Conservation (phyloP, 1,140 invertebrate genomes). For the Platorchestia sp. region DNA sequence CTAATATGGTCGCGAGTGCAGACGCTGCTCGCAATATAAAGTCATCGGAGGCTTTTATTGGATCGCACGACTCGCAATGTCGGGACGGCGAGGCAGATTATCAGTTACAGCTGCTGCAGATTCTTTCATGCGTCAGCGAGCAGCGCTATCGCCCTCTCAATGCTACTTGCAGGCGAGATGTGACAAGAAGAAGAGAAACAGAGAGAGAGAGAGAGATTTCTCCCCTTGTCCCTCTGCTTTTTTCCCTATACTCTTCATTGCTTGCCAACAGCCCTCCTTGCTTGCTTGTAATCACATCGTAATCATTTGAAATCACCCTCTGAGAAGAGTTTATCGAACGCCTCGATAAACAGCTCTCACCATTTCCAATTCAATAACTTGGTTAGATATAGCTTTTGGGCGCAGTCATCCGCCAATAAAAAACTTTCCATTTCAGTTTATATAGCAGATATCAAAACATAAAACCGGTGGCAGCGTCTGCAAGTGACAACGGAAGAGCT, state of each 20-base stretch:
- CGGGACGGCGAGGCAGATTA: slow-evolving; percentile 20
- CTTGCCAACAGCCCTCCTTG: slow-evolving; percentile 2
- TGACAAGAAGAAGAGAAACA: neutral
- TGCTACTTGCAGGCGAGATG: slow-evolving; percentile 1
- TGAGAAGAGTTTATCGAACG: neutral
- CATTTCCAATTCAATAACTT: slow-evolving; percentile 49
- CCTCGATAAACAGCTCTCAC: slow-evolving; percentile 37
- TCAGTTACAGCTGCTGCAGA: slow-evolving; percentile 39
- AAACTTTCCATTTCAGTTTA: slow-evolving; percentile 51
- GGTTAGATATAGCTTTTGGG: slow-evolving; percentile 48
- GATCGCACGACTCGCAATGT: slow-evolving; percentile 15
- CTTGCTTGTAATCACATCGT: slow-evolving; percentile 50
- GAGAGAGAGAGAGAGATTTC: neutral
- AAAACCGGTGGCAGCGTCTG: slow-evolving; percentile 49
- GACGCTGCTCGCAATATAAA: slow-evolving; percentile 19
- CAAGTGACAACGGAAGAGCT: slow-evolving; percentile 51
- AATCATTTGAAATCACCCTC: slow-evolving; percentile 12
- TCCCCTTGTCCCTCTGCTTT: neutral
- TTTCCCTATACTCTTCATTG: neutral
- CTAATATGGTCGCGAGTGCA: slow-evolving; percentile 31
- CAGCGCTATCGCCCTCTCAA: slow-evolving; percentile 17
- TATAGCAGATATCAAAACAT: slow-evolving; percentile 53
- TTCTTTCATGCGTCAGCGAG: slow-evolving; percentile 29
- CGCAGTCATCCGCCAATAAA: slow-evolving; percentile 45
- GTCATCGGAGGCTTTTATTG: slow-evolving; percentile 42